Base-by-base conservation (phyloP, 2,888 invertebrate species). In the Caenorhabditis japonica region DNA sequence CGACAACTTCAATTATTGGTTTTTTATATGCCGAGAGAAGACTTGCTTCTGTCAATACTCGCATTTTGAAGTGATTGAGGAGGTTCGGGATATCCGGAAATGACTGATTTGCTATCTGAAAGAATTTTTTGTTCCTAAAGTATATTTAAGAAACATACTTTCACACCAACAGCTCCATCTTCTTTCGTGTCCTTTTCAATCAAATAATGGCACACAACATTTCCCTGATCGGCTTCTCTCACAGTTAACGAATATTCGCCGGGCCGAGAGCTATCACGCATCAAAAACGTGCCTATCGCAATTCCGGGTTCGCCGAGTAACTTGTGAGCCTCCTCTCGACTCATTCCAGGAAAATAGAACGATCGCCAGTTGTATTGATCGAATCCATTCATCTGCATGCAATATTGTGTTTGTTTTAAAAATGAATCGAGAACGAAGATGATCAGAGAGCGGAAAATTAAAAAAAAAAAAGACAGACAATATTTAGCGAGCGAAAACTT, bases 11-110 rank as follows among this genome's bases (percentile, higher is more conserved):
- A 12, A 83, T 75, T 1, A 72, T 59, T 7, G 72, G 79, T 46
- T 78, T 77, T 53, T 88, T 87, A 84, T 90, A 89, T 46, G 94
- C 95, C 88, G 93, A 91, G 73, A 94, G 93, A 59, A 97, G 90
- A 43, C 95, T 94, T 58, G 97, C 96, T 4, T 95, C 95, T 89
- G 97, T 97, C 89, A 97, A 91, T 89, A 95, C 96, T 90, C 97
- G 96, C 61, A 94, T 91, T 89, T 95, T 93, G 89, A 97, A 97
- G 91, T 97, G 97, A 66, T 93, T 92, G 80, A 99, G 90, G 81
- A 97, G 90, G 75, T 92, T 92, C 19, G 96, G 93, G 88, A 97
- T 92, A 89, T 95, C 95, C 0, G 92, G 91, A 89, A 97, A 97
- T 86, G 92, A 92, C 89, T 96, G 94, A 90, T 97, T 95, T 4